phyloP scores from a whole-genome alignment of 2,888 invertebrate genomes.

The Pterobdella sp. region DNA sequence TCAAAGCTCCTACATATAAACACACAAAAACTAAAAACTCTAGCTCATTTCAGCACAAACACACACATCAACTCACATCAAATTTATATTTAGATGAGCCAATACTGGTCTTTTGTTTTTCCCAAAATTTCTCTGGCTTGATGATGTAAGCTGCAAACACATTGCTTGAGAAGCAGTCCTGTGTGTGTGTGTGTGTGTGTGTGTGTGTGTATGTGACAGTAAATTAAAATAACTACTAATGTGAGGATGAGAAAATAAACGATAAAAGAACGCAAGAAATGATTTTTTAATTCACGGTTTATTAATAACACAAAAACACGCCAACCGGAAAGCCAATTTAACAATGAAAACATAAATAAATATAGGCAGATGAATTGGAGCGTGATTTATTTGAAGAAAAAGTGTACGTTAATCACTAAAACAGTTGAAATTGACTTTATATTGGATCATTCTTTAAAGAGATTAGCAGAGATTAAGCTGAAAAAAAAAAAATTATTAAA shows the following conservation, averaged over 20 bases:
- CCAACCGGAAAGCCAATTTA: too few species aligned
- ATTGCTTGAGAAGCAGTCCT: conserved; percentile 81
- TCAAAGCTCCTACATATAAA: background rate
- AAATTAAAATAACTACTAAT: background rate
- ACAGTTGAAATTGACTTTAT: too few species aligned
- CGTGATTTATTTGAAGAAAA: too few species aligned
- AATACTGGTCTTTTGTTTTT: conserved; percentile 92
- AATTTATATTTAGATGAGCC: conserved; percentile 97
- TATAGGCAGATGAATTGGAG: too few species aligned
- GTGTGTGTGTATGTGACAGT: background rate
- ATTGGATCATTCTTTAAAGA: too few species aligned
- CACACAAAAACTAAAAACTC: background rate
- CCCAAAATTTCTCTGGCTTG: conserved; percentile 99
- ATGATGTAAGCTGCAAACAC: conserved; percentile 92
- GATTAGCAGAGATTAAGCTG: too few species aligned
- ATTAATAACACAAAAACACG: too few species aligned
- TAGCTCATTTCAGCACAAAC: background rate
- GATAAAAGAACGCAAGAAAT: too few species aligned
- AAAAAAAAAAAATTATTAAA: too few species aligned
- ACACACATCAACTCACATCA: conserved; percentile 62
- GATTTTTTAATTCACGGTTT: too few species aligned
- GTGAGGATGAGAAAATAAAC: background rate
- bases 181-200: background rate
- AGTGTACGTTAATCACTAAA: too few species aligned
- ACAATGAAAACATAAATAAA: too few species aligned